phyloP scores from a whole-genome alignment of 2,888 invertebrate genomes.

The Cheilosia vulpina region DNA sequence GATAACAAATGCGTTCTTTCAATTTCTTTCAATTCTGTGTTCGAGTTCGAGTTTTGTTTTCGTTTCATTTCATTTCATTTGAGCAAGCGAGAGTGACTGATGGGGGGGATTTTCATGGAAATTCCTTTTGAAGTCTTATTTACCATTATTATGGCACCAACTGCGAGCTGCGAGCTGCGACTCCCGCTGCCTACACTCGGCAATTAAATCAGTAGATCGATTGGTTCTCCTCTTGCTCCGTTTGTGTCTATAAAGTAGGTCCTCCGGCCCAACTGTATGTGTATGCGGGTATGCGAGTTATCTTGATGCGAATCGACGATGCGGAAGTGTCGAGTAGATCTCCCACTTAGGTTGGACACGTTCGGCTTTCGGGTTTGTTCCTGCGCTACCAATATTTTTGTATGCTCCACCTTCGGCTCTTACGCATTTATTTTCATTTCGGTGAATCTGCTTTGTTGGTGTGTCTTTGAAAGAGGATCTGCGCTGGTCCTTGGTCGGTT shows the following conservation, averaged over 20 bases:
- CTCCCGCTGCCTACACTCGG: slow-evolving; percentile 34
- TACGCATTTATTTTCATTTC: slow-evolving; percentile 66
- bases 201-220: slow-evolving; percentile 67
- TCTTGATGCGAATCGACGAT: slow-evolving; percentile 66
- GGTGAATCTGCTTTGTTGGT: slow-evolving; percentile 67
- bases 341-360: slow-evolving; percentile 73
- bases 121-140: slow-evolving; percentile 63
- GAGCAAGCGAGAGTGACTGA: slow-evolving; percentile 47
- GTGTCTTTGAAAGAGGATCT: slow-evolving; percentile 64
- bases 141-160: slow-evolving; percentile 49
- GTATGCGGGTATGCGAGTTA: slow-evolving; percentile 36
- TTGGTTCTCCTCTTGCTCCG: slow-evolving; percentile 50
- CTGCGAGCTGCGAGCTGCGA: background rate
- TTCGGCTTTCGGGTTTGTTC: slow-evolving; percentile 46
- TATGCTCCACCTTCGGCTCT: slow-evolving; percentile 64
- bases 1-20: slow-evolving; percentile 68
- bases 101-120: slow-evolving; percentile 64
- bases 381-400: slow-evolving; percentile 45
- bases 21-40: slow-evolving; percentile 65
- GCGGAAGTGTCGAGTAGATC: slow-evolving; percentile 74
- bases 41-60: slow-evolving; percentile 65
- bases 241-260: slow-evolving; percentile 25
- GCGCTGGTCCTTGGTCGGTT: slow-evolving; percentile 46
- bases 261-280: background rate
- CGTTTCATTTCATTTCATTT: slow-evolving; percentile 75